A percentile compares a stretch with the other conserved stretches of the same genome.
These are phyloP conservation scores for Setophaga petechia DNA, from an alignment of 2,113 vertebrate species.

Conservation along the genomic window DNA sequence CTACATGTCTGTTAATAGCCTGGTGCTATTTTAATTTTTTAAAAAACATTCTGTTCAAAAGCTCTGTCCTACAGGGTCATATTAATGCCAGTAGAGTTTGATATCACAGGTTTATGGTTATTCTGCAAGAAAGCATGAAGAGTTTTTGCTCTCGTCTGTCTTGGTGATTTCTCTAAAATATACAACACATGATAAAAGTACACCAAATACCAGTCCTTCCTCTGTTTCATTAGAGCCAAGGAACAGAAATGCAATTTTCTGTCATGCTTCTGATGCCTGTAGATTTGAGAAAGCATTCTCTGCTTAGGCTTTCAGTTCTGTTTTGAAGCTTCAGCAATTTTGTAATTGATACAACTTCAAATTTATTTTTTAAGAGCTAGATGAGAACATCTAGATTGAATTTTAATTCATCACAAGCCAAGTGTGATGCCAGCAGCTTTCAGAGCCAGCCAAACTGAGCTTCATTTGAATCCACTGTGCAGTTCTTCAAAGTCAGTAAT, in stretches of 20 bases:
- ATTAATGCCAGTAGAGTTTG: neutral
- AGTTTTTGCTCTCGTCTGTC: neutral
- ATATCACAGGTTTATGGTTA: neutral
- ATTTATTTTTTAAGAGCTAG: neutral
- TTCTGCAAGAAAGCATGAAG: neutral
- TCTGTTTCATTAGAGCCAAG: neutral
- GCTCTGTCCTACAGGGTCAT: neutral
- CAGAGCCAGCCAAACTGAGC: neutral
- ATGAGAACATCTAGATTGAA: neutral
- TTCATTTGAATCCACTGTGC: neutral
- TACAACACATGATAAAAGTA: neutral
- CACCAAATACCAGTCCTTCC: neutral
- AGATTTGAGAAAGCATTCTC: neutral
- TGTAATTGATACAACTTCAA: neutral
- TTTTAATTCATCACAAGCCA: slow-evolving; percentile 10
- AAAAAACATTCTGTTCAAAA: neutral
- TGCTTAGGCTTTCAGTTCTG: neutral
- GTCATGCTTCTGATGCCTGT: neutral
- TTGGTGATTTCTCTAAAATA: neutral
- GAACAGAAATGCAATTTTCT: neutral
- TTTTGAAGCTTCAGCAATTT: slow-evolving; percentile 15
- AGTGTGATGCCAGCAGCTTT: neutral
- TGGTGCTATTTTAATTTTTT: neutral
- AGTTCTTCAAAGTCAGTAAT: neutral
- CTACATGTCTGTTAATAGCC: neutral